Base-by-base conservation (phyloP, 1,140 invertebrate species). In the Platyscapa corneri region DNA sequence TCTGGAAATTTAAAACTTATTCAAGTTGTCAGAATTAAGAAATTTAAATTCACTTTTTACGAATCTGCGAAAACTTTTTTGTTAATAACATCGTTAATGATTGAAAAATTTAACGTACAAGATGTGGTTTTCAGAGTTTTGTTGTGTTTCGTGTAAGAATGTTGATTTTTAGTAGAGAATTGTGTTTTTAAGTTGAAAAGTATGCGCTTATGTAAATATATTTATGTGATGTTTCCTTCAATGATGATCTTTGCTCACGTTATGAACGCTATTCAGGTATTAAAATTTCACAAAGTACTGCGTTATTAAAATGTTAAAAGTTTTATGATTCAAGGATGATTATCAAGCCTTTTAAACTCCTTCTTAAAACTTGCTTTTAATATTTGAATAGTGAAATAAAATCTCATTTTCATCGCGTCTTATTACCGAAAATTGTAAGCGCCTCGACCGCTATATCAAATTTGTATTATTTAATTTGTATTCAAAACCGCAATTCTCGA, bases 291-390 rank as follows among this genome's bases (percentile, higher is more conserved):
- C 49, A 39, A 79, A 64, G 34, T 64, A 79, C 77, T 7, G 56
- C 34, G 53, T 79, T 79, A 79, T 79, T 79, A 53, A 64, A 79
- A 56, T 64, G 49, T 79, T 64, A 64, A 64, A 64, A 56, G 77
- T 64, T 39, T 79, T 60, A 79, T 37, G 53, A 60, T 49, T 42
- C 39, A 3, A 0, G n/a, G 53, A 39, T 78, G 46, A 64, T 78
- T 37, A 64, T 60, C 49, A 39, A 78, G 34, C 14, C 53, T 78
- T 78, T 78, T 32, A 78, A 77, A 34, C 78, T 80, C 37, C 34
- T 46, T 65, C 39, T 80, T 80, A 80, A 80, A 80, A 67, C n/a
- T 65, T 39, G 64, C 30, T 60, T 79, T 79, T 60, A 77, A 79
- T 64, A 79, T 42, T 39, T 67, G 60, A 80, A 46, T 67, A 30